Evolutionary conservation across 2,797 vertebrate species (phyloP).

Genomic region (Onychomys leucogaster): DNA sequence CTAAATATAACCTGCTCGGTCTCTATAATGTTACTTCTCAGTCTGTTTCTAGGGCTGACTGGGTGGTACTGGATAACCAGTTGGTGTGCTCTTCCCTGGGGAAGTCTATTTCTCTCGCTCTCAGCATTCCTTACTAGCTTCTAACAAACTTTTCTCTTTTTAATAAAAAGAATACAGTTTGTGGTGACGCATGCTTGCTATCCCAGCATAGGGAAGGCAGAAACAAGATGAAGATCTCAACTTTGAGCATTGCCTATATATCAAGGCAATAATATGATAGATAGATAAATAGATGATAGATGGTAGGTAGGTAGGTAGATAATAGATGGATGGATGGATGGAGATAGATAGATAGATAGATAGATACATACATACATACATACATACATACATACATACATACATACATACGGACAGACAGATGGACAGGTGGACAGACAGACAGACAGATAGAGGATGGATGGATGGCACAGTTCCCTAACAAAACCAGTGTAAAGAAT

Average conservation of each 20-base stretch:
- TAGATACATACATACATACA: too few species aligned
- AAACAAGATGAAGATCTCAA: not conserved
- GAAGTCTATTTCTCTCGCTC: not conserved
- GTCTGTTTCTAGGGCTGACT: not conserved
- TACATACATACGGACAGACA: accelerated
- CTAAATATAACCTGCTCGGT: not conserved
- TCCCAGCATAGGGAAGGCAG: not conserved
- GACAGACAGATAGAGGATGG: not conserved
- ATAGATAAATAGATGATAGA: not conserved
- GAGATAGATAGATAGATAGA: too few species aligned
- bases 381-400: accelerated
- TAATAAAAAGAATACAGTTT: not conserved
- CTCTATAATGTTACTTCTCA: not conserved
- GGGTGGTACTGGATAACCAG: not conserved
- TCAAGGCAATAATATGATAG: not conserved
- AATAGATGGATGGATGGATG: not conserved
- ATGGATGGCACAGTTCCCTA: not conserved
- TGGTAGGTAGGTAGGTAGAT: not conserved
- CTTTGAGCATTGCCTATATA: not conserved
- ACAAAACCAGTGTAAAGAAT: constrained; percentile 29
- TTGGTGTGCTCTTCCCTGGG: not conserved
- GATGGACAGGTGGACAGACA: not conserved
- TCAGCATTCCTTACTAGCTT: not conserved
- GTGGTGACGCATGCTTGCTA: not conserved
- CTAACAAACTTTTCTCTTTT: not conserved